Evolutionary conservation across 2,888 invertebrate species (phyloP), one percentile per base, ranked within the genome.

Genomic region (Pollenia griseotomentosa): DNA sequence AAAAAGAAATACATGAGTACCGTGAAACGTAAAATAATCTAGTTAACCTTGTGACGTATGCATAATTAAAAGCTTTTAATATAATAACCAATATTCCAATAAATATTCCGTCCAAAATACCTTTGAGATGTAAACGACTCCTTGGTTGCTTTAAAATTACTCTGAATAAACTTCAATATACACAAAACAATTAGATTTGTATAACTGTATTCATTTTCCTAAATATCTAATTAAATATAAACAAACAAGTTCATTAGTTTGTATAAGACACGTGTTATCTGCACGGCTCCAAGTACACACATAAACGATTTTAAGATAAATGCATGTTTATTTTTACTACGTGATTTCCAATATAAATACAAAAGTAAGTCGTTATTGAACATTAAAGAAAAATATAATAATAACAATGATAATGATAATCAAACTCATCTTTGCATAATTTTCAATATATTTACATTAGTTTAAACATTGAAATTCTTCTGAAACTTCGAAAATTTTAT

Each of bases 151-250:
- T 23, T 23, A 23, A 23, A 23, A 23, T 33, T 0, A 33, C 33
- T 33, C 33, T 33, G 33, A 33, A 33, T 33, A 33, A 6, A 33
- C 33, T 6, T 33, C 0, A 4, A 33, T 33, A 33, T 33, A 6
- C 4, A 33, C 33, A 33, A 33, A 33, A 6, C 33, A 0, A 33
- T 33, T 6, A 33, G 5, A 33, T 33, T 33, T 33, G 33, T 6
- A 33, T 33, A 6, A 33, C 33, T 33, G 33, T 33, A 33, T 33
- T 33, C 33, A 33, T 33, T 33, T 0, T 44, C 57, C 2, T 61
- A 68, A 68, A 61, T 61, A 61, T 59, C 59, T 53, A 74, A 74
- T 73, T 74, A 82, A 74, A 74, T 51, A 51, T 74, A 81, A 46
- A 61, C 48, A 80, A 80, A 65, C 46, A n/a, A n/a, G 16, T 71